These are phyloP conservation scores for Emys orbicularis DNA, from an alignment of 2,797 vertebrate species.

Conservation along the genomic window DNA sequence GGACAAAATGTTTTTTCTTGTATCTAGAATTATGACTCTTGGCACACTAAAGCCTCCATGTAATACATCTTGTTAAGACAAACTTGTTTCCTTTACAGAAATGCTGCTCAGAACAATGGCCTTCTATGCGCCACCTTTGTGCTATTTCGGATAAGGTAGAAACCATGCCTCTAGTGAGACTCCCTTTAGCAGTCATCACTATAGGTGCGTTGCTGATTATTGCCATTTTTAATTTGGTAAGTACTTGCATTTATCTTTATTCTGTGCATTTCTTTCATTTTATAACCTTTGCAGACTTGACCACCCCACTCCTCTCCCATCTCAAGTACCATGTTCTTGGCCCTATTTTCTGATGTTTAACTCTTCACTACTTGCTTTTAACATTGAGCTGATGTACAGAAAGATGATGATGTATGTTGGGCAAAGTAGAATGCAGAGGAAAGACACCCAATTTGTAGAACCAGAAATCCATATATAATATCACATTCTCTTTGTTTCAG, in stretches of 20 bases:
- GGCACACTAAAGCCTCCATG: neutral
- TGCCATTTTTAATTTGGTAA: slow-evolving; percentile 92
- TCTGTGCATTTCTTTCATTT: accelerated
- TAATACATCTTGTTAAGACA: neutral
- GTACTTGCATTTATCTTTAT: neutral
- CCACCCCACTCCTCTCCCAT: neutral
- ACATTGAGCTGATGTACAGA: neutral
- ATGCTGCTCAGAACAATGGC: slow-evolving; percentile 84
- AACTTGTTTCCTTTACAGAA: slow-evolving; percentile 77
- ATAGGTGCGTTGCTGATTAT: slow-evolving; percentile 87
- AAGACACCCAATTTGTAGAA: neutral
- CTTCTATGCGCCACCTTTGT: slow-evolving; percentile 81
- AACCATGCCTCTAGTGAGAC: slow-evolving; percentile 88
- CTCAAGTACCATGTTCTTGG: neutral
- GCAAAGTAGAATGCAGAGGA: neutral
- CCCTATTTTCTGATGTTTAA: neutral
- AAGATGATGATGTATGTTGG: neutral
- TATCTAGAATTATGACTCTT: neutral
- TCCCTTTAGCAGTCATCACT: slow-evolving; percentile 88
- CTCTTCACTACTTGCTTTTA: neutral
- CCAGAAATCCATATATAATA: neutral
- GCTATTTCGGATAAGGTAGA: slow-evolving; percentile 89
- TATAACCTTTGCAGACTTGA: neutral
- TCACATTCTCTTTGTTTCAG: neutral
- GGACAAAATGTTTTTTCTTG: neutral